A percentile compares a stretch with the other conserved stretches of the same genome.
These are phyloP conservation scores for Myotis pilosus DNA, from an alignment of 2,797 vertebrate genomes.

Conservation along the genomic window DNA sequence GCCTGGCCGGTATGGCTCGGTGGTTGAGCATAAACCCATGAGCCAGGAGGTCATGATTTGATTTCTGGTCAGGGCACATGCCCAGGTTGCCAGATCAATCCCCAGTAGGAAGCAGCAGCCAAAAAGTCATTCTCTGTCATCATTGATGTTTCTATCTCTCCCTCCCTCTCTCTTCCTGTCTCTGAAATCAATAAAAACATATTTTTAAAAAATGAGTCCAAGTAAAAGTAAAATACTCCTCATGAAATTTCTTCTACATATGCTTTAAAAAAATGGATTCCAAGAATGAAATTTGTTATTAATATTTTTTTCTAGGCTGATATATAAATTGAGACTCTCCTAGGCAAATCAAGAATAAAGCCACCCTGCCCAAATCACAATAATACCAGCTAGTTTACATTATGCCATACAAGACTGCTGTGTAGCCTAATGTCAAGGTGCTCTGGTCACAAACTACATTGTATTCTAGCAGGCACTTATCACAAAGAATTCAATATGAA, in stretches of 20 bases:
- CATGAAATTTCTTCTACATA: not conserved
- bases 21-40: too few species aligned
- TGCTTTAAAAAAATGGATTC: not conserved
- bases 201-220: not conserved
- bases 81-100: too few species aligned
- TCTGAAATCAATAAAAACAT: too few species aligned
- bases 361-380: not conserved
- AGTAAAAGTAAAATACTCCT: not conserved
- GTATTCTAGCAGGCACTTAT: rapidly evolving
- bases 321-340: not conserved
- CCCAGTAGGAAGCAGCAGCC: too few species aligned
- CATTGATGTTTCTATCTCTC: too few species aligned
- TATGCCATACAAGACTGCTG: not conserved
- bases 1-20: too few species aligned
- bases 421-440: not conserved
- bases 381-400: not conserved
- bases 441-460: not conserved
- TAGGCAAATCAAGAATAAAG: not conserved
- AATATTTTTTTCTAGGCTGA: not conserved
- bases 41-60: too few species aligned
- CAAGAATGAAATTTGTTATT: not conserved
- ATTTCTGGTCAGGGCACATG: too few species aligned
- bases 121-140: too few species aligned
- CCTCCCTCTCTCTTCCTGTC: too few species aligned
- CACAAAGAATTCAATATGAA: not conserved